Evolutionary conservation across 1,140 invertebrate species (phyloP), one percentile per base, ranked within the genome.

Genomic region (Macrotrachela quadricornifera): DNA sequence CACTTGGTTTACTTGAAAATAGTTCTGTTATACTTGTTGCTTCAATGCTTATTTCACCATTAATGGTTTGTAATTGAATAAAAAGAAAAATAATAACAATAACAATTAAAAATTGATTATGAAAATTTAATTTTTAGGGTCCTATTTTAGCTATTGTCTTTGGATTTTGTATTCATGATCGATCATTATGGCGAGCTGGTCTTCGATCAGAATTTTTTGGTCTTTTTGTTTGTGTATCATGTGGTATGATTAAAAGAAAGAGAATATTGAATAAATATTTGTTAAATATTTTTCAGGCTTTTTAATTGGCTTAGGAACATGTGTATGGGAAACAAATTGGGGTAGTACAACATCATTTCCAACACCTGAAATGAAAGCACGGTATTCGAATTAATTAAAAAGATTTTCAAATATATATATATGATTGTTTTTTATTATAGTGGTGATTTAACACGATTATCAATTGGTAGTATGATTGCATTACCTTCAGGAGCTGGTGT

Each of bases 11-110:
- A 38, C 72, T 82, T 4, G 82, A 86, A 63, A 79, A 82, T 62
- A 83, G 77, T 58, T 77, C 81, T 2, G 80, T 83, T 1, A 79
- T 82, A 61, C 77, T 85, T 50, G 81, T 84, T 21, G 82, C 83
- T 15, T 81, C 80, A 45, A 86, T 86, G 83, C 68, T 86, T 56
- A 80, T 85, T 2, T 85, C 82, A 1, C 83, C 83, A 0, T 71
- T 85, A 4, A 86, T 85, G 82, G 78, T 78, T 12, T 17, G 13
- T 39, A 4, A 4, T 30, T 30, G n/a, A n/a, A n/a, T n/a, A n/a
- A n/a, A n/a, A n/a, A n/a, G n/a, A n/a, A n/a, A n/a, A n/a, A n/a
- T n/a, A n/a, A n/a, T n/a, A n/a, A n/a, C 30, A 51, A 21, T 11
- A 8, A 4, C 10, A 41, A 21, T 43, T 18, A 16, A 51, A 21